These are phyloP conservation scores for Agrotis segetum DNA, from an alignment of 2,888 invertebrate species.

Conservation along the genomic window DNA sequence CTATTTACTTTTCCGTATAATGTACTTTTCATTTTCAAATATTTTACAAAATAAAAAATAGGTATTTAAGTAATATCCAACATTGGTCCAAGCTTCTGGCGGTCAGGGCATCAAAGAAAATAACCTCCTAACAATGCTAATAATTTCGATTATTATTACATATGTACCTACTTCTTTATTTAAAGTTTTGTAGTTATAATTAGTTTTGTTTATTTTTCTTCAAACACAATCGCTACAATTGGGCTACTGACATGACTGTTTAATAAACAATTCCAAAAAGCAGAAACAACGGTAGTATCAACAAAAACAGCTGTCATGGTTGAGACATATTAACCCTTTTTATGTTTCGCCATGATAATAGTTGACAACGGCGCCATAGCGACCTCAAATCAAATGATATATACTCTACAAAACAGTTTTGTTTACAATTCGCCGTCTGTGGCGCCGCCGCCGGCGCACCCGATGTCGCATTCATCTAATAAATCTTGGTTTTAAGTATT, in stretches of 20 bases:
- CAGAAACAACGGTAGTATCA: neutral
- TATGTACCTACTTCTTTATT: too few species aligned
- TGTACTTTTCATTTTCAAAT: too few species aligned
- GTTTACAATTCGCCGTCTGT: conserved; percentile 22
- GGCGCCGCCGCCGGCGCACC: conserved; percentile 44
- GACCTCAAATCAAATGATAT: conserved; percentile 37
- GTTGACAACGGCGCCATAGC: conserved; percentile 9
- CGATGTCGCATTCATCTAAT: conserved; percentile 14
- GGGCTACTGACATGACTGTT: too few species aligned
- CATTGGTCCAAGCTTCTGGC: too few species aligned
- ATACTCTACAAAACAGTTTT: conserved; percentile 28
- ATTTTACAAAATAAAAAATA: too few species aligned
- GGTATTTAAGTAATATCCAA: too few species aligned
- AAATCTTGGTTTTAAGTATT: conserved; percentile 13
- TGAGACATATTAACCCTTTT: neutral
- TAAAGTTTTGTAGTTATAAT: neutral
- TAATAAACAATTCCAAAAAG: neutral
- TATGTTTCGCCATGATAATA: neutral
- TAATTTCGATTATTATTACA: too few species aligned
- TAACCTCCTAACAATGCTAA: too few species aligned
- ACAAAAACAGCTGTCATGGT: neutral
- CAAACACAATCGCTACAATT: neutral
- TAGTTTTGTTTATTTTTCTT: neutral
- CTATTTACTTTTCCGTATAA: too few species aligned
- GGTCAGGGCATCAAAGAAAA: too few species aligned